Conservation (phyloP, 1,140 invertebrate species). For the Lamellibrachia luymesi region DNA sequence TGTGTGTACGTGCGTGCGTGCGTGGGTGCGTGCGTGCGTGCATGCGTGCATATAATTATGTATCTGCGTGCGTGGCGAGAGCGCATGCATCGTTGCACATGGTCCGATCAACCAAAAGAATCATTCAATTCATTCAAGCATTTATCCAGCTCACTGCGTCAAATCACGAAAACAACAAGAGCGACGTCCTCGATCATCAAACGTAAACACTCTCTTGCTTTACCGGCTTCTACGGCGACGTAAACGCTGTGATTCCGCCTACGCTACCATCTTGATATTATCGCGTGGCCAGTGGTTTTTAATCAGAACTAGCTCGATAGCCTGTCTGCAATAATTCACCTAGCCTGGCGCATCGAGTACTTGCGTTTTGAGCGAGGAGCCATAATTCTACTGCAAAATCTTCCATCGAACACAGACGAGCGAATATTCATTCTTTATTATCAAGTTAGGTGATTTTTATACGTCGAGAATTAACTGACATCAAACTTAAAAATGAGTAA, state of each 20-base stretch:
- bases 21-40: too few relatives aligned
- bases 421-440: neutral
- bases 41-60: neutral
- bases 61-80: neutral
- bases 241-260: neutral
- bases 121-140: conserved; percentile 1
- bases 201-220: neutral
- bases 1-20: too few relatives aligned
- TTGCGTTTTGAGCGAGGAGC: neutral
- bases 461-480: neutral
- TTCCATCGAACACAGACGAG: neutral
- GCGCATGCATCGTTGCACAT: neutral
- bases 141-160: neutral
- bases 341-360: neutral
- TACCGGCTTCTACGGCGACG: neutral
- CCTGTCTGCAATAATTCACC: neutral
- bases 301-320: conserved; percentile 1
- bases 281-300: neutral
- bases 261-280: neutral
- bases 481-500: neutral
- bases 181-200: neutral
- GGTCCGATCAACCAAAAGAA: neutral
- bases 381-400: neutral
- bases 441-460: neutral
- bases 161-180: neutral